These are phyloP conservation scores for Pterocles orientalis DNA, from an alignment of 2,113 vertebrate species.

Conservation along the genomic window DNA sequence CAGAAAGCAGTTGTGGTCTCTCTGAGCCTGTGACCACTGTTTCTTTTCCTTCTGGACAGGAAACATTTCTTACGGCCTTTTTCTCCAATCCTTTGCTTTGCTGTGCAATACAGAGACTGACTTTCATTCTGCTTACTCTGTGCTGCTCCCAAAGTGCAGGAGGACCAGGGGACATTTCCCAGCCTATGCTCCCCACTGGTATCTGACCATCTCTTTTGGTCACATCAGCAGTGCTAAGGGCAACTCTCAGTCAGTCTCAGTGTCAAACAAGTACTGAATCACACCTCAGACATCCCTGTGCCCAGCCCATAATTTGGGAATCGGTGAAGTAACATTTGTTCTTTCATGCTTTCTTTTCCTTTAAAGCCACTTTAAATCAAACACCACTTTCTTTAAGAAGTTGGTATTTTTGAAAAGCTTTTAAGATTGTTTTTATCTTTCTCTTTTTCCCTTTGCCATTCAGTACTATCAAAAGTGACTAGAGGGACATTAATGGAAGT, in stretches of 20 bases:
- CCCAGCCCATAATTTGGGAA: not conserved
- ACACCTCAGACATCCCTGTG: accelerated
- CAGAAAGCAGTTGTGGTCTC: not conserved
- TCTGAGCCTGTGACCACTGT: not conserved
- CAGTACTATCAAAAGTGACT: not conserved
- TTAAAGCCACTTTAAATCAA: slow-evolving; percentile 2
- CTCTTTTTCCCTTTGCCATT: not conserved
- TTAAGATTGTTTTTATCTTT: slow-evolving; percentile 14
- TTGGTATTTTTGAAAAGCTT: not conserved
- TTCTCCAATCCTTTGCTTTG: not conserved
- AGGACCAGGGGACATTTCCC: not conserved
- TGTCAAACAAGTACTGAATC: not conserved
- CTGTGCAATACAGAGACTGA: not conserved
- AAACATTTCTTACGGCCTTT: not conserved
- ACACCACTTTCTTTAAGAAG: not conserved
- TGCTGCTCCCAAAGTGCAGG: not conserved
- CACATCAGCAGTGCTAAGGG: not conserved
- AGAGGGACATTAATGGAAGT: slow-evolving; percentile 16
- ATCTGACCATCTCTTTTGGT: not conserved
- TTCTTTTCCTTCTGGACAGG: not conserved
- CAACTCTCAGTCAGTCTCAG: not conserved
- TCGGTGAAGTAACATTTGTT: not conserved
- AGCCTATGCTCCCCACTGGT: not conserved
- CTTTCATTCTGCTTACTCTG: not conserved
- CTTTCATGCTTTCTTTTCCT: not conserved